Evolutionary conservation across 2,797 vertebrate genomes (phyloP).

Genomic region (Philypnodon macrostomus): DNA sequence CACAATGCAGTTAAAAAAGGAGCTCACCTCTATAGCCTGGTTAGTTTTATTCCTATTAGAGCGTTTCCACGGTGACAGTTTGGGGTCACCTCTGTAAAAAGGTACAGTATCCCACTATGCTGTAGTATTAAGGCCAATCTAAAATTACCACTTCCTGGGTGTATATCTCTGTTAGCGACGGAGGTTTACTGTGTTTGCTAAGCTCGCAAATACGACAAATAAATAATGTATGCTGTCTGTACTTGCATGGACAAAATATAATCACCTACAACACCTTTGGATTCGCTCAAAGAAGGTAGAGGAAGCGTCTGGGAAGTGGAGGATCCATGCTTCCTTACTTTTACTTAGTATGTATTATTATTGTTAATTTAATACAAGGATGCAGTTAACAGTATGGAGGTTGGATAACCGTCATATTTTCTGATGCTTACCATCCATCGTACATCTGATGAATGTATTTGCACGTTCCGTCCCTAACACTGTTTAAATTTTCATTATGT

Average conservation of each 20-base stretch:
- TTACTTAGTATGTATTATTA: no score
- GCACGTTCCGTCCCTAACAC: neutral
- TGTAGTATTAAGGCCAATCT: neutral
- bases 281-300: no score
- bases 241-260: no score
- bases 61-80: neutral
- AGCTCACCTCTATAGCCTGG: neutral
- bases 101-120: neutral
- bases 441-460: slow-evolving; percentile 3
- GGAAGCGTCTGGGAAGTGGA: no score
- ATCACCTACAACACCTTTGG: no score
- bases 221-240: neutral
- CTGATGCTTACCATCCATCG: neutral
- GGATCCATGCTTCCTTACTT: no score
- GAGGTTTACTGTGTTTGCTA: neutral
- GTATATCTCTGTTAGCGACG: neutral
- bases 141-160: slow-evolving; percentile 2
- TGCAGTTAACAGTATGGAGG: no score
- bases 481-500: neutral
- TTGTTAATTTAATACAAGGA: no score
- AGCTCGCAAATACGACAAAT: neutral
- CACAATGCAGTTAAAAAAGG: no score
- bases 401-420: neutral
- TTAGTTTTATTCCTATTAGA: slow-evolving; percentile 13
- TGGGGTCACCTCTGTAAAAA: neutral